Base-by-base conservation (phyloP, 1,140 invertebrate species). In the Apis dorsata region DNA sequence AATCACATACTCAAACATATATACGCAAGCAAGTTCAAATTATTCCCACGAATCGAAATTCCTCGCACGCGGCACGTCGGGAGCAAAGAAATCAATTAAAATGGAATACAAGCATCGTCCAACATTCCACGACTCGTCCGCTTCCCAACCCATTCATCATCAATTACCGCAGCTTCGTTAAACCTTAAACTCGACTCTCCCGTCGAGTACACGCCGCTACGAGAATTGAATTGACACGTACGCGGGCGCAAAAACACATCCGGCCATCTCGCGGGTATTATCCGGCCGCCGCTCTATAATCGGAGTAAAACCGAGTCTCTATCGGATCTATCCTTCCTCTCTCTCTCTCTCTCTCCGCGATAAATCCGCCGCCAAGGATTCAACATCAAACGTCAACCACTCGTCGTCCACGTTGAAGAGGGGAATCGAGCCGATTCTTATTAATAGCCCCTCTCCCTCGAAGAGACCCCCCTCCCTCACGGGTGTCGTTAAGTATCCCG, bases 401-500 rank as follows among this genome's bases (percentile, higher is more conserved):
- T 15, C 65, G 9, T 13, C 3, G 12, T 7, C 21, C 53, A 17
- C 12, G 51, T 8, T 10, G 15, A 24, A 0, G 24, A 60, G 44
- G 53, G 55, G 57, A 44, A 44, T 44, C 21, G 9, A 24, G 11
- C 1, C 34, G 57, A 44, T 59, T 86, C 73, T 84, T 86, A 80
- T 80, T 79, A 80, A 80, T 69, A 53, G 17, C 17, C 57, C 7
- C 28, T 9, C 10, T 13, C 15, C 2, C 28, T 34, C 60, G n/a
- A 74, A n/a, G 5, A 15, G 7, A 44, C 34, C 34, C 5, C 5
- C 34, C 34, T 34, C 34, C 34, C 4, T 44, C 78, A 81, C 73
- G 76, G 13, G 34, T 84, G 34, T 81, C 59, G 82, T 82, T 75
- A 65, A 49, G 60, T 55, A 4, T 55, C 17, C 53, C 17, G n/a